Evolutionary conservation across 2,113 vertebrate genomes (phyloP), one percentile per base, ranked within the genome.

Genomic region (Chroicocephalus ridibundus): DNA sequence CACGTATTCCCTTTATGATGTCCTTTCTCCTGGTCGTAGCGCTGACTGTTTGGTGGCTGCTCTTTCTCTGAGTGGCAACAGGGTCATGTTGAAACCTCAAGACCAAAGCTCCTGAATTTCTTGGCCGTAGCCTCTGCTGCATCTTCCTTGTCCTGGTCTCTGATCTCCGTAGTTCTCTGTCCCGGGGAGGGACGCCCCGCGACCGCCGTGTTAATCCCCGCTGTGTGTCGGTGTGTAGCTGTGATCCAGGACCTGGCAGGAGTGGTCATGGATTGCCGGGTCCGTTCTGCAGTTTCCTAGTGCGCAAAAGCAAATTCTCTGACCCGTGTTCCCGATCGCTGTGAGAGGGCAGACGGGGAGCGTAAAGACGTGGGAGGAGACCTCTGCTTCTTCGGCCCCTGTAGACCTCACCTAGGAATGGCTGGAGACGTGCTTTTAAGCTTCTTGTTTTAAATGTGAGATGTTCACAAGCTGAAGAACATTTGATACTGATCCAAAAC

Each of bases 1-100:
- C 98, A 24, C 98, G 96, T 21, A 69, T 99, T 96, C 98, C 98
- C 90, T 98, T 99, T 96, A 76, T 99, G 95, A 98, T 99, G 98
- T 99, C 99, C 40, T 98, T 98, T 95, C 97, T 99, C 24, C 95
- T 99, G 97, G 94, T 99, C 64, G 40, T 99, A 97, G 98, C 97
- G 5, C 93, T 99, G 91, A 99, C 98, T 96, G 93, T 99, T 84
- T 99, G 99, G 98, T 99, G 99, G 99, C 98, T 99, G 77, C 96
- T 99, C 95, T 99, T 99, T 95, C 97, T 99, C 96, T 99, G 97
- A 98, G 95, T 51, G 51, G 91, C 95, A 90, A 71, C 91, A 85
- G 96, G 97, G 97, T 96, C 72, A 10, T 66, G 81, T 90, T 84
- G 95, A 97, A 98, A 97, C 91, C 94, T 97, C 97, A 97, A 98